phyloP scores from a whole-genome alignment of 2,888 invertebrate genomes.

The Argyra leucocephala region DNA sequence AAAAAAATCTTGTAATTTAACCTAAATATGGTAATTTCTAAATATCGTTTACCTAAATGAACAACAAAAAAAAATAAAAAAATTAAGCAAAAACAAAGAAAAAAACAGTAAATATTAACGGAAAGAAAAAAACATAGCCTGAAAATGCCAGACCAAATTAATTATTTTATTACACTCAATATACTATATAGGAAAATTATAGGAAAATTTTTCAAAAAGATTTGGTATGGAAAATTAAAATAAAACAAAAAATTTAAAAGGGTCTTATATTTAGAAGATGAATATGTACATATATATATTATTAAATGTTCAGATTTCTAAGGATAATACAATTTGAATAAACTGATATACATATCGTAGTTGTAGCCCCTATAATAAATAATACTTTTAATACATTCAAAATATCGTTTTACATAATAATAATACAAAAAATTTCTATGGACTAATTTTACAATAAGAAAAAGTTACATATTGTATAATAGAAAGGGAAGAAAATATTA shows the following conservation, averaged over 20 bases:
- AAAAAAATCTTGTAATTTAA: too few relatives aligned
- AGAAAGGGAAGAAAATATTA: too few relatives aligned
- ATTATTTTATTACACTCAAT: background rate
- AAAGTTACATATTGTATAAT: too few relatives aligned
- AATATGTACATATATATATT: background rate
- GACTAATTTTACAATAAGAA: background rate
- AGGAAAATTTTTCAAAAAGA: too few relatives aligned
- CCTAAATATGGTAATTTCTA: too few relatives aligned
- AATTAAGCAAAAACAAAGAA: background rate
- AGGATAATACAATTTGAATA: background rate
- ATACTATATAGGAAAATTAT: background rate
- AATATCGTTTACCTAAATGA: background rate
- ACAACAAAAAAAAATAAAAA: background rate
- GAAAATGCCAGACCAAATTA: conserved; percentile 1
- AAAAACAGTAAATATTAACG: background rate
- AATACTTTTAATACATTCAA: background rate
- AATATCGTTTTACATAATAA: background rate
- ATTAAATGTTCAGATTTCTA: background rate
- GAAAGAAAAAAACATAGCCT: background rate
- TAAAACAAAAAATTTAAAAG: too few relatives aligned
- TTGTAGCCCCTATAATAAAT: background rate
- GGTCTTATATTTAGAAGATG: background rate
- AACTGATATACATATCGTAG: background rate
- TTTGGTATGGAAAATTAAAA: too few relatives aligned
- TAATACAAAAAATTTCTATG: background rate